Conservation (phyloP, 1,140 invertebrate genomes). For the Atopsyche davidsoni region DNA sequence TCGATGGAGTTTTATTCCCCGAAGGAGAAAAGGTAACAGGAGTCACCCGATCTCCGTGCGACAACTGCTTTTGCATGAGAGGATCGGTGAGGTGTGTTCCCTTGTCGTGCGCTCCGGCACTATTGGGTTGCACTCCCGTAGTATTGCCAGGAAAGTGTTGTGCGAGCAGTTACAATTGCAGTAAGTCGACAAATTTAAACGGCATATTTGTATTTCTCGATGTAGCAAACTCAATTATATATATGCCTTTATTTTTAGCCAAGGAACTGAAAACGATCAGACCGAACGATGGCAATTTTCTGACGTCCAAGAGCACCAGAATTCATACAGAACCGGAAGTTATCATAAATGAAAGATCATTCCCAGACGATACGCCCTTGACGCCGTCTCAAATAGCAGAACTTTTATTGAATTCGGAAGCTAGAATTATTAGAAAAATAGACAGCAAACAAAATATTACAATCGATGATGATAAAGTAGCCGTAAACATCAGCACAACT, state of each 20-base stretch:
- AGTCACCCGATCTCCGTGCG: slow-evolving; percentile 56
- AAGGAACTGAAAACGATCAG: slow-evolving; percentile 13
- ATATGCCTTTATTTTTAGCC: slow-evolving; percentile 16
- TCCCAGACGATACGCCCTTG: slow-evolving; percentile 25
- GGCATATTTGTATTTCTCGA: too few species aligned
- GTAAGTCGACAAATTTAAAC: slow-evolving; percentile 20
- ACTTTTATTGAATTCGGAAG: slow-evolving; percentile 20
- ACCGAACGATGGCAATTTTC: slow-evolving; percentile 11
- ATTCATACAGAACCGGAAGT: slow-evolving; percentile 12
- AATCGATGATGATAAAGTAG: neutral
- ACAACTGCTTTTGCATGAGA: slow-evolving; percentile 77
- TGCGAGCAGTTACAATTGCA: slow-evolving; percentile 74
- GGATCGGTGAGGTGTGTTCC: slow-evolving; percentile 68
- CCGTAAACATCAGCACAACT: too few species aligned
- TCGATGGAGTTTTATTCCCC: slow-evolving; percentile 54
- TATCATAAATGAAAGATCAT: slow-evolving; percentile 27
- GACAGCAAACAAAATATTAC: slow-evolving; percentile 17
- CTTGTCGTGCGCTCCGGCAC: slow-evolving; percentile 64
- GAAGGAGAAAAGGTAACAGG: slow-evolving; percentile 71
- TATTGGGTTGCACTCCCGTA: slow-evolving; percentile 70
- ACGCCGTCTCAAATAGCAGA: slow-evolving; percentile 27
- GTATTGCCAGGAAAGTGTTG: slow-evolving; percentile 73
- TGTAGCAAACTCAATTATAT: too few species aligned
- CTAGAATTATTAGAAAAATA: slow-evolving; percentile 24
- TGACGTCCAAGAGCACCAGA: slow-evolving; percentile 1